These are phyloP conservation scores for Protodeltote pygarga DNA, from an alignment of 2,888 invertebrate species.

Conservation along the genomic window DNA sequence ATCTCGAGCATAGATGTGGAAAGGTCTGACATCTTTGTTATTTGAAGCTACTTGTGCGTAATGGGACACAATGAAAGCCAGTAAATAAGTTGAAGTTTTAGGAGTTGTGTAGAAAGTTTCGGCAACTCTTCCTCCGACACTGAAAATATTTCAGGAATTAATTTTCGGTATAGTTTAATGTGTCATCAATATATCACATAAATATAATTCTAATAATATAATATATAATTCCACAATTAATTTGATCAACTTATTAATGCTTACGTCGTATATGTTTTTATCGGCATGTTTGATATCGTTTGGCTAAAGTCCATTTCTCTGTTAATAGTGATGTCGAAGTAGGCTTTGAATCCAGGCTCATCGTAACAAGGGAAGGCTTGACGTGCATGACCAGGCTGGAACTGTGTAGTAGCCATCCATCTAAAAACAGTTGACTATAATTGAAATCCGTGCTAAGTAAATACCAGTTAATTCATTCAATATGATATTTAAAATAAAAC, in stretches of 20 bases:
- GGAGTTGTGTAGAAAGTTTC: slow-evolving; percentile 87
- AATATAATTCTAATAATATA: too few species aligned
- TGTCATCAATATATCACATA: too few species aligned
- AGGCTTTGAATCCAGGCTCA: slow-evolving; percentile 93
- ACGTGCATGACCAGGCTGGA: slow-evolving; percentile 92
- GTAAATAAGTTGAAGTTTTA: slow-evolving; percentile 92
- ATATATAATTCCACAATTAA: too few species aligned
- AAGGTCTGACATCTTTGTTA: slow-evolving; percentile 59
- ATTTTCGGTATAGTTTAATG: too few species aligned
- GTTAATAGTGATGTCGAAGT: slow-evolving; percentile 90
- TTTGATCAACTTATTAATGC: slow-evolving; percentile 18
- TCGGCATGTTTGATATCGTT: slow-evolving; percentile 90
- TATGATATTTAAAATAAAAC: too few species aligned
- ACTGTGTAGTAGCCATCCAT: slow-evolving; percentile 93
- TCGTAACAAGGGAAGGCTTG: slow-evolving; percentile 96
- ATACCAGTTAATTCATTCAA: too few species aligned
- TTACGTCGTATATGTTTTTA: slow-evolving; percentile 60
- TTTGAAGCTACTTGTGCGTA: slow-evolving; percentile 74
- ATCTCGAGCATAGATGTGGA: slow-evolving; percentile 77
- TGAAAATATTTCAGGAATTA: slow-evolving; percentile 14
- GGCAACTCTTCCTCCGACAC: slow-evolving; percentile 56
- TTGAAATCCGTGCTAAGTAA: not conserved
- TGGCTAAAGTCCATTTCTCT: slow-evolving; percentile 82
- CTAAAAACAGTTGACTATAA: slow-evolving; percentile 70
- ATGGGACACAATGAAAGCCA: slow-evolving; percentile 95